phyloP scores from a whole-genome alignment of 2,888 invertebrate genomes.

The Adela reaumurella region DNA sequence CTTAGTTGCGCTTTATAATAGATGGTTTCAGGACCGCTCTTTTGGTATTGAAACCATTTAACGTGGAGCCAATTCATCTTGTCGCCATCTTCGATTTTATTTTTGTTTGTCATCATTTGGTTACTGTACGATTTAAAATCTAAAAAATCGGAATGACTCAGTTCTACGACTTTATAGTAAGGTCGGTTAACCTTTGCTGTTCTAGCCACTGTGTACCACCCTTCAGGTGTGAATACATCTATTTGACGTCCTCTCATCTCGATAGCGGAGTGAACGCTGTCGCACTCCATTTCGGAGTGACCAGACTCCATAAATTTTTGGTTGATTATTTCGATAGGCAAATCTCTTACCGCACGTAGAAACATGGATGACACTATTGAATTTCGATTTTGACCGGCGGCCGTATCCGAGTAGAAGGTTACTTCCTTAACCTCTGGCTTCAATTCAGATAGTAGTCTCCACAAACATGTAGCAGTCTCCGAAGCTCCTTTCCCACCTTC shows the following conservation, averaged over 20 bases:
- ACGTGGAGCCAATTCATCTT: too few species aligned
- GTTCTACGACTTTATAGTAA: constrained; percentile 7
- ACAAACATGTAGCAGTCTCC: constrained; percentile 4
- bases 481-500: not conserved
- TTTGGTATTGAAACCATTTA: too few species aligned
- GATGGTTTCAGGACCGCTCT: too few species aligned
- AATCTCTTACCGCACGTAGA: constrained; percentile 4
- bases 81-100: too few species aligned
- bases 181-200: constrained; percentile 9
- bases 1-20: too few species aligned
- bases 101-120: too few species aligned
- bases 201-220: constrained; percentile 11
- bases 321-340: constrained; percentile 7
- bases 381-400: constrained; percentile 9
- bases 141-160: constrained; percentile 4
- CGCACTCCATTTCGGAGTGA: constrained; percentile 10
- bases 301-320: constrained; percentile 9
- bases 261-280: constrained; percentile 11
- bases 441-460: constrained; percentile 2
- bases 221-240: constrained; percentile 11
- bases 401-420: constrained; percentile 8
- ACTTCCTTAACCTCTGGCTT: constrained; percentile 5
- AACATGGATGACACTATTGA: constrained; percentile 9
- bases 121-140: constrained; percentile 7
- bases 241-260: constrained; percentile 9